phyloP scores from a whole-genome alignment of 2,888 invertebrate genomes.

The Callimorpha dominula region DNA sequence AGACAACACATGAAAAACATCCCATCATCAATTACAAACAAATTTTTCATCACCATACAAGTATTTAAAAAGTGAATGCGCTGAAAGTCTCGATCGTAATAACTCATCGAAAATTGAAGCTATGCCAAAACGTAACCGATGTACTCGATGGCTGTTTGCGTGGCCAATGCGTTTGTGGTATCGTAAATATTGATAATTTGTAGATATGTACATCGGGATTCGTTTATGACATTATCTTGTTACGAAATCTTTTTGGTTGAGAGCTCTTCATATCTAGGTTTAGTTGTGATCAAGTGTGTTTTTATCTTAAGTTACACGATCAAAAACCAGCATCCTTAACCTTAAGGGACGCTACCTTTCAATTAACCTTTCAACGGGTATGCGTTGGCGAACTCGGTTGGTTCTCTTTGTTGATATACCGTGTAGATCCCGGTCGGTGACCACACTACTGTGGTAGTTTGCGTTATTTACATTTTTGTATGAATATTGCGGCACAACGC shows the following conservation, averaged over 20 bases:
- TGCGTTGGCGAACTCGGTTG: neutral
- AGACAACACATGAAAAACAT: neutral
- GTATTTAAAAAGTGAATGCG: slow-evolving; percentile 24
- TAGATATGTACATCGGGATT: neutral
- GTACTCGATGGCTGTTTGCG: slow-evolving; percentile 31
- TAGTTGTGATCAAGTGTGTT: too few relatives aligned
- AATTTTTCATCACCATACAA: slow-evolving; percentile 19
- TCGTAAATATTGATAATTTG: slow-evolving; percentile 23
- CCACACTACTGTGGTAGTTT: neutral
- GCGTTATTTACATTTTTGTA: neutral
- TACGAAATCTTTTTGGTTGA: neutral
- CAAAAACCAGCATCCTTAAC: neutral
- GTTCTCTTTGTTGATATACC: neutral
- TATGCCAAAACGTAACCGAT: slow-evolving; percentile 55
- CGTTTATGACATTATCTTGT: neutral
- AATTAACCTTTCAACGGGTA: neutral
- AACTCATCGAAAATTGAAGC: slow-evolving; percentile 62
- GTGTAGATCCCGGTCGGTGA: neutral
- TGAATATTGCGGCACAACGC: neutral
- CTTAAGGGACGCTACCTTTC: neutral
- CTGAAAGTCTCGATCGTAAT: slow-evolving; percentile 42
- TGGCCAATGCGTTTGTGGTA: slow-evolving; percentile 21
- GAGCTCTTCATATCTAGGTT: too few relatives aligned
- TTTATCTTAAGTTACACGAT: neutral
- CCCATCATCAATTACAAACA: slow-evolving; percentile 8